A percentile compares a stretch with the other conserved stretches of the same genome.
Evolutionary conservation across 1,140 invertebrate species (phyloP).

Genomic region (Trachelipus rathkii): DNA sequence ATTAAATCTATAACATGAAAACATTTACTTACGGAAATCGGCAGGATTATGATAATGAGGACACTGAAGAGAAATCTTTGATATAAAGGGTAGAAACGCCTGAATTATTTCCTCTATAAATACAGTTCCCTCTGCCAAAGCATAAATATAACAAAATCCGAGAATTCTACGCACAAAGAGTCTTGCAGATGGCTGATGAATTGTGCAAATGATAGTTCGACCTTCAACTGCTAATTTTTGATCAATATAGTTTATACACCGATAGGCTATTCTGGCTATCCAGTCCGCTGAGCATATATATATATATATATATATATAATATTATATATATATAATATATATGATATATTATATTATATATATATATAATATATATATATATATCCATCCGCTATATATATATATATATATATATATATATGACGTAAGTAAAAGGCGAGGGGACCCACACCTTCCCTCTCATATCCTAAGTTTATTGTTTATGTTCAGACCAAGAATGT

Average conservation of each 20-base stretch:
- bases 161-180: too few relatives aligned
- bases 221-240: slow-evolving; percentile 78
- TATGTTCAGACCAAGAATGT: too few relatives aligned
- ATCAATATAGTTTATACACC: slow-evolving; percentile 67
- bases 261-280: slow-evolving; percentile 77
- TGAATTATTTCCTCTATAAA: slow-evolving; percentile 76
- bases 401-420: too few relatives aligned
- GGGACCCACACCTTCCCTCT: too few relatives aligned
- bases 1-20: too few relatives aligned
- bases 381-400: too few relatives aligned
- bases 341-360: too few relatives aligned
- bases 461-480: too few relatives aligned
- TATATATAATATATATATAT: too few relatives aligned
- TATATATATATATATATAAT: too few relatives aligned
- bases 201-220: slow-evolving; percentile 90
- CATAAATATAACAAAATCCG: slow-evolving; percentile 87
- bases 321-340: too few relatives aligned
- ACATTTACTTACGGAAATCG: slow-evolving; percentile 71
- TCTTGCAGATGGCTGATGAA: slow-evolving; percentile 92
- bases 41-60: slow-evolving; percentile 94
- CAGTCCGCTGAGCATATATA: slow-evolving; percentile 61
- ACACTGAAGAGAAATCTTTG: slow-evolving; percentile 74
- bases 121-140: slow-evolving; percentile 86
- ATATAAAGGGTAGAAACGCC: slow-evolving; percentile 85
- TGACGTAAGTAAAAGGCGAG: too few relatives aligned